Evolutionary conservation across 2,888 invertebrate genomes (phyloP).

Genomic region (Coremacera marginata): DNA sequence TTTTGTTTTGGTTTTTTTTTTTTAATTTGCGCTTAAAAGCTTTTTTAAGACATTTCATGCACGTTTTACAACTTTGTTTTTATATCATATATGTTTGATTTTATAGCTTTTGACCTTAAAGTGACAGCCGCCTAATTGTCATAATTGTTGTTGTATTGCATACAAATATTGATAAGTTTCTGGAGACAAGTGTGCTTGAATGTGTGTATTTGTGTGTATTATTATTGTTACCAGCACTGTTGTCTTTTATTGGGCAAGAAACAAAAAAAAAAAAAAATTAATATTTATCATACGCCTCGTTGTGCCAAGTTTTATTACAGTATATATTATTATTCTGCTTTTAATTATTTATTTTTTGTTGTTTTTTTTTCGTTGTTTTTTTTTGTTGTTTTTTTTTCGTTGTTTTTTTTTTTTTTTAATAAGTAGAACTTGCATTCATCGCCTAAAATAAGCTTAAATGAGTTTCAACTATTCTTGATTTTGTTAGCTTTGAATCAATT

Average conservation of each 20-base stretch:
- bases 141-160: background rate
- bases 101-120: conserved; percentile 17
- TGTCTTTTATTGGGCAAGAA: no score
- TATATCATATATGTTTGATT: background rate
- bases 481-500: background rate
- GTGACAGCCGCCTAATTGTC: background rate
- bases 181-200: background rate
- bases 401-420: background rate
- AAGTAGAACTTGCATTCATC: background rate
- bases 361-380: conserved; percentile 1
- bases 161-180: background rate
- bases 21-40: background rate
- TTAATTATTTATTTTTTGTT: background rate
- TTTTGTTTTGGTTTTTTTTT: background rate
- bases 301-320: conserved; percentile 7
- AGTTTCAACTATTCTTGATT: background rate
- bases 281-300: conserved; percentile 21
- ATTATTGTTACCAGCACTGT: background rate
- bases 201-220: background rate
- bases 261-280: conserved; percentile 22
- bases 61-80: background rate
- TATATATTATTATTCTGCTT: background rate
- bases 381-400: conserved; percentile 10
- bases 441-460: no score
- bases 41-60: background rate